Conservation (phyloP, 2,888 invertebrate species). For the Stenotaenia linearis region DNA sequence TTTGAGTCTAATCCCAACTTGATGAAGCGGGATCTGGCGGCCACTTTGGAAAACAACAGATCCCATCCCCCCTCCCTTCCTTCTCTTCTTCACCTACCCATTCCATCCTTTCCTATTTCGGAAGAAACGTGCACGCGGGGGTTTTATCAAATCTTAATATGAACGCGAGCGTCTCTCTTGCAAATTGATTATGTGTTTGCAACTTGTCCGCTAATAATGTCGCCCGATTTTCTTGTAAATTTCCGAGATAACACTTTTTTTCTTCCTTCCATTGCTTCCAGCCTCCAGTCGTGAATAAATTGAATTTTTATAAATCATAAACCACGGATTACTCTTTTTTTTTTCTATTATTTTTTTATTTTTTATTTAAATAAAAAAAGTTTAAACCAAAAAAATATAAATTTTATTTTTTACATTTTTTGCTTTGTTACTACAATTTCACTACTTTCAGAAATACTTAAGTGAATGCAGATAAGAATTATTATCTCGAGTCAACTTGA, state of each 20-base stretch:
- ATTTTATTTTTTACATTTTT: no score
- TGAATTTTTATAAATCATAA: not conserved
- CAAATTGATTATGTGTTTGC: slow-evolving; percentile 32
- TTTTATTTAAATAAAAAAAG: no score
- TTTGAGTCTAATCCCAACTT: slow-evolving; percentile 31
- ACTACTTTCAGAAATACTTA: no score
- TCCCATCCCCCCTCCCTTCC: not conserved
- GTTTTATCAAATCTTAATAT: slow-evolving; percentile 33
- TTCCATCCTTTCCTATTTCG: not conserved
- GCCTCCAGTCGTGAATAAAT: not conserved
- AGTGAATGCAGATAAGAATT: no score
- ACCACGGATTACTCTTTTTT: not conserved
- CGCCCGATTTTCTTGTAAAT: slow-evolving; percentile 30
- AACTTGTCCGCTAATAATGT: slow-evolving; percentile 29
- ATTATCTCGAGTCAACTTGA: no score
- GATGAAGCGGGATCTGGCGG: slow-evolving; percentile 31
- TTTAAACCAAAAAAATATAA: no score
- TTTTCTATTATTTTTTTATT: no score
- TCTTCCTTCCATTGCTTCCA: not conserved
- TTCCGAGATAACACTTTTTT: slow-evolving; percentile 9
- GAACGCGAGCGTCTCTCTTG: slow-evolving; percentile 14
- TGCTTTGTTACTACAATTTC: no score
- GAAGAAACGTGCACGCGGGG: slow-evolving; percentile 1
- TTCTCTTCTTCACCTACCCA: not conserved
- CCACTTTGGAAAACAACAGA: slow-evolving; percentile 19